phyloP scores from a whole-genome alignment of 2,888 invertebrate genomes.

The Odontocerum albicorne region DNA sequence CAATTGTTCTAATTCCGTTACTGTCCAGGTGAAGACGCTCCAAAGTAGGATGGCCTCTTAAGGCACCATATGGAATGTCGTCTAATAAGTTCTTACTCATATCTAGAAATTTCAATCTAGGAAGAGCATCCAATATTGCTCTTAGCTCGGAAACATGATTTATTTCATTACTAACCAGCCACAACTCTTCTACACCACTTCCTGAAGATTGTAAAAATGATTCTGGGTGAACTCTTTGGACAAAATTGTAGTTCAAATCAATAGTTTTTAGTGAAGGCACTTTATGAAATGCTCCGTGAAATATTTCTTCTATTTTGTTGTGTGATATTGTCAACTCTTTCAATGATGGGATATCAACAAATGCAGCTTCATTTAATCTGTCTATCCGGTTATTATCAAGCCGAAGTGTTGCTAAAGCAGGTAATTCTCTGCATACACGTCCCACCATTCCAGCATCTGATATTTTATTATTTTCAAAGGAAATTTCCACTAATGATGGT shows the following conservation, averaged over 20 bases:
- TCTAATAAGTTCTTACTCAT: slow-evolving; percentile 76
- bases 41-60: slow-evolving; percentile 77
- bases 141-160: slow-evolving; percentile 73
- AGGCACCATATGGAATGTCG: slow-evolving; percentile 75
- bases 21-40: slow-evolving; percentile 80
- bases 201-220: slow-evolving; percentile 76
- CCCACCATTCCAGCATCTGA: slow-evolving; percentile 82
- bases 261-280: slow-evolving; percentile 72
- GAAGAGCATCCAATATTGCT: slow-evolving; percentile 74
- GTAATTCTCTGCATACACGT: slow-evolving; percentile 73
- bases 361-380: slow-evolving; percentile 73
- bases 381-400: slow-evolving; percentile 73
- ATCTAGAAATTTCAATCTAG: slow-evolving; percentile 76
- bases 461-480: slow-evolving; percentile 71
- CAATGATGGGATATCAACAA: slow-evolving; percentile 74
- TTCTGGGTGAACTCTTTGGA: slow-evolving; percentile 78
- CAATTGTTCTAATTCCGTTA: slow-evolving; percentile 73
- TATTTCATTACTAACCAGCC: slow-evolving; percentile 75
- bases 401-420: slow-evolving; percentile 68
- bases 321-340: slow-evolving; percentile 68
- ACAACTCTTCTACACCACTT: slow-evolving; percentile 76
- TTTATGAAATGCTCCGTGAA: slow-evolving; percentile 79
- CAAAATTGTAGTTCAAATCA: slow-evolving; percentile 75
- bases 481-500: slow-evolving; percentile 70
- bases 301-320: slow-evolving; percentile 74